Percentiles rank a stretch among this genome's conserved stretches.
These are phyloP conservation scores for Thecocarcelia acutangulata DNA, from an alignment of 2,888 invertebrate genomes.

Conservation along the genomic window DNA sequence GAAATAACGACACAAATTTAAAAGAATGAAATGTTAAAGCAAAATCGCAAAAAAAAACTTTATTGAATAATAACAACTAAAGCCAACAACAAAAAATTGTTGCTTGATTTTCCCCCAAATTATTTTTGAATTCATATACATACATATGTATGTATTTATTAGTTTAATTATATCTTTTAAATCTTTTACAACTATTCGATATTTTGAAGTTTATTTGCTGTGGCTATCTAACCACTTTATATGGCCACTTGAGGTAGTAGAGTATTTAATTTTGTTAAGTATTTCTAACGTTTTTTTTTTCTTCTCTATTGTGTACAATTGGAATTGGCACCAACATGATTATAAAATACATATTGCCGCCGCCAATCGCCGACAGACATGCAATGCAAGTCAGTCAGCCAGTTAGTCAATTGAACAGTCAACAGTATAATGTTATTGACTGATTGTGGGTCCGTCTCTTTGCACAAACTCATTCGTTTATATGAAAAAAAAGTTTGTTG, in stretches of 20 bases:
- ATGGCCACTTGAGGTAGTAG: constrained; percentile 46
- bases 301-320: constrained; percentile 43
- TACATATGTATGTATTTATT: too few species aligned
- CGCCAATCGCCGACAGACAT: constrained; percentile 25
- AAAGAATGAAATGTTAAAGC: constrained; percentile 31
- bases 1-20: background rate
- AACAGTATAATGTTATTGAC: constrained; percentile 34
- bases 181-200: background rate
- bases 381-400: constrained; percentile 34
- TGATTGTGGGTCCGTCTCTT: constrained; percentile 25
- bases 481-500: constrained; percentile 28
- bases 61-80: background rate
- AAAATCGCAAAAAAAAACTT: background rate
- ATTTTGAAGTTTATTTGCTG: constrained; percentile 16
- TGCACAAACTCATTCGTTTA: constrained; percentile 10
- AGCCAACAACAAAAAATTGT: background rate
- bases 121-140: constrained; percentile 25
- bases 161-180: background rate
- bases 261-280: constrained; percentile 53
- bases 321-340: constrained; percentile 58
- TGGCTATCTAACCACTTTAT: constrained; percentile 42
- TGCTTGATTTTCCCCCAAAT: background rate
- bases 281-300: constrained; percentile 4
- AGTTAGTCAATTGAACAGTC: constrained; percentile 42
- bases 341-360: constrained; percentile 41